A percentile compares a stretch with the other conserved stretches of the same genome.
Conservation (phyloP, 2,888 invertebrate genomes). For the Xestia ashworthii region DNA sequence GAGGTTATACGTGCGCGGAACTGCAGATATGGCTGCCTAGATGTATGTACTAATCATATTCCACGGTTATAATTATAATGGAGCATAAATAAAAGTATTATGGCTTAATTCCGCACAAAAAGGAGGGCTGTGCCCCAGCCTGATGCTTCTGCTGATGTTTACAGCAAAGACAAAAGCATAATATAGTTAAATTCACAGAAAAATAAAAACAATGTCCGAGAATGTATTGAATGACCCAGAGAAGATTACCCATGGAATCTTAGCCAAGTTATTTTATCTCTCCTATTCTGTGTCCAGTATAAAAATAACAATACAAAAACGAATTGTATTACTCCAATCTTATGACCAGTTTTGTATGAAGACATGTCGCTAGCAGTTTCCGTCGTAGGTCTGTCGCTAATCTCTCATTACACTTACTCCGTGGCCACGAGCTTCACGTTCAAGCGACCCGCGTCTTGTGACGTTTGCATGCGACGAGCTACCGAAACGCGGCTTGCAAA, state of each 20-base stretch:
- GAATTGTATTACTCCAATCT: conserved; percentile 47
- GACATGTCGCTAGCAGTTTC: conserved; percentile 31
- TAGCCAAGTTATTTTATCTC: conserved; percentile 17
- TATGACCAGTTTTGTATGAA: conserved; percentile 32
- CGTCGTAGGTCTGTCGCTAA: conserved; percentile 53
- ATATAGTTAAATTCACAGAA: background rate
- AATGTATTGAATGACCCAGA: background rate
- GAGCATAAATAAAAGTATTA: background rate
- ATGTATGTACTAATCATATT: background rate
- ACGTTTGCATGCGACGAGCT: background rate
- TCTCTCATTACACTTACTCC: conserved; percentile 22
- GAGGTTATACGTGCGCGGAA: conserved; percentile 24
- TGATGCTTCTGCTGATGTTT: background rate
- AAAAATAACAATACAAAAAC: conserved; percentile 37
- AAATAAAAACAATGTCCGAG: background rate
- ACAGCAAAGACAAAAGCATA: background rate
- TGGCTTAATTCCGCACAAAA: background rate
- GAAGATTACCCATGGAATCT: background rate
- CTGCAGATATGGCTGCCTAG: background rate
- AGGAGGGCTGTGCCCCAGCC: background rate
- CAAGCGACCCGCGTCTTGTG: background rate
- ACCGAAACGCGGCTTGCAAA: background rate
- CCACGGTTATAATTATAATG: background rate
- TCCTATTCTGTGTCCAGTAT: background rate
- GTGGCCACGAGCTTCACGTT: background rate